Conservation (phyloP, 2,888 invertebrate species). For the Cylindroiulus punctatus region DNA sequence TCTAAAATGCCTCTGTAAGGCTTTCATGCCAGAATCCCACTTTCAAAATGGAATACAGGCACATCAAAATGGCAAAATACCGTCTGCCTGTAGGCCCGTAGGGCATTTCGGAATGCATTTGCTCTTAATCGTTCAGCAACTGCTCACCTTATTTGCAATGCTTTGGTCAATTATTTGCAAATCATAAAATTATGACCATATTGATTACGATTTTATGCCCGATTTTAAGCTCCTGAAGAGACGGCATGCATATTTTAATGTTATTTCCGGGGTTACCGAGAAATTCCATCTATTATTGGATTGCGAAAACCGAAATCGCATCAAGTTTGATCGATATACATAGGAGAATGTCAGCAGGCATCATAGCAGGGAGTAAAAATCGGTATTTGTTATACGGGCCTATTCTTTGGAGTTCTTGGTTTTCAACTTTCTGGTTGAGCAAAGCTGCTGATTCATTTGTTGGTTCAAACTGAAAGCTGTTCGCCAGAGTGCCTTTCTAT, state of each 20-base stretch:
- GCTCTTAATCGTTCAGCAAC: too few species aligned
- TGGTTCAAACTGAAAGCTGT: slow-evolving; percentile 42
- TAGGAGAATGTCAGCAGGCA: slow-evolving; percentile 1
- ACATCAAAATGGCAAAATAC: too few species aligned
- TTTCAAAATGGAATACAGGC: not conserved
- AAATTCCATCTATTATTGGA: not conserved
- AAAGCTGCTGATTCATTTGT: slow-evolving; percentile 42
- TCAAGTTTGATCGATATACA: slow-evolving; percentile 1
- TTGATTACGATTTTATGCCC: too few species aligned
- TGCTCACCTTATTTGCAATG: too few species aligned
- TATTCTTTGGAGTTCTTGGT: slow-evolving; percentile 16
- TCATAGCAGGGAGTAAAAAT: not conserved
- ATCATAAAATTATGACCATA: too few species aligned
- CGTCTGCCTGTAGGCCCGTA: not conserved
- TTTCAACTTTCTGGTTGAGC: slow-evolving; percentile 31
- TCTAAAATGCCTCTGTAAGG: not conserved
- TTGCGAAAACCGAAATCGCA: not conserved
- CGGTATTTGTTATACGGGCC: not conserved
- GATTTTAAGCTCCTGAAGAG: not conserved
- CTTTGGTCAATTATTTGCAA: not conserved
- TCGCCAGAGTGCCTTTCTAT: slow-evolving; percentile 42
- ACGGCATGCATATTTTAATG: not conserved
- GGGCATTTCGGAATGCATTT: not conserved
- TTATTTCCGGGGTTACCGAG: not conserved
- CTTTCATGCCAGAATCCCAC: not conserved